Base-by-base conservation (phyloP, 2,113 vertebrate species). In the Coptodon bakossiorum region DNA sequence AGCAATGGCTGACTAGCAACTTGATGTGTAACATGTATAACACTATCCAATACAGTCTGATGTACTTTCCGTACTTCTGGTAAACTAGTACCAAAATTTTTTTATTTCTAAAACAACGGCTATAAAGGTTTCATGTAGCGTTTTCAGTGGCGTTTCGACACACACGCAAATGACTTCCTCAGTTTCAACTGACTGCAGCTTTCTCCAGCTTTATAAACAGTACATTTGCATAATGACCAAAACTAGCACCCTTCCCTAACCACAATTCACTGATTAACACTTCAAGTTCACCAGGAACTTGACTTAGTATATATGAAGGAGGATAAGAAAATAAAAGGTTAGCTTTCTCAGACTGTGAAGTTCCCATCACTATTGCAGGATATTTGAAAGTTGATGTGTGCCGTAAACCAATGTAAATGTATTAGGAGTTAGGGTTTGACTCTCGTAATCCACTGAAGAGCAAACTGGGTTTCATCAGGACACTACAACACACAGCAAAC, bases 341-440 rank as follows among this genome's bases (percentile, higher is more conserved):
- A 73, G 13, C 68, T 27, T 73, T 45, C 14, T 73, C 27, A 29
- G 22, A 17, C 40, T 45, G 13, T 73, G 68, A 73, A 73, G 14
- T 73, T 73, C 8, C 40, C 40, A 73, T 48, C 3, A 17, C 0
- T 45, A 45, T 45, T 27, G 3, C n/a, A 43, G 68, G 38, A 73
- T 27, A 45, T 73, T 73, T 73, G 40, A 73, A 73, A 73, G 38
- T 27, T 24, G 68, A 45, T 73, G 22, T 73, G 38, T 16, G 22
- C 22, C 2, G 2, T 29, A 24, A 73, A 27, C 13, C 0, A 45
- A 29, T 10, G 2, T 16, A 43, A 43, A 0, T 16, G 13, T 1
- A 11, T 73, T 45, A 45, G 40, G 13, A 73, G 13, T 7, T 27
- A 73, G 13, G 22, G 13, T 73, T 27, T 73, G 38, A 73, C 5